Evolutionary conservation across 1,140 invertebrate species (phyloP).

Genomic region (Sipha flava): DNA sequence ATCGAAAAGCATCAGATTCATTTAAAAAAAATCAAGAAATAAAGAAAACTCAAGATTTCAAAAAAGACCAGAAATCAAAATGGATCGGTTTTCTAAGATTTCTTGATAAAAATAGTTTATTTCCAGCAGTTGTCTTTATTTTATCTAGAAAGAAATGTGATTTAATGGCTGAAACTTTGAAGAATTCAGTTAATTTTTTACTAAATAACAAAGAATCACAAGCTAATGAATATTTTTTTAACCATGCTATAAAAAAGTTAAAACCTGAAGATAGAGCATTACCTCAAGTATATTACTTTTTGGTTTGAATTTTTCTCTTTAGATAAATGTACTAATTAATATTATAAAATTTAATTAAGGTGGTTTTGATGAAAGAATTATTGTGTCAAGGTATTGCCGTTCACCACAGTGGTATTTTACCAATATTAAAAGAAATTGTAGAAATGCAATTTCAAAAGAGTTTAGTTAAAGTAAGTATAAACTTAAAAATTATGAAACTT

Average conservation of each 20-base stretch:
- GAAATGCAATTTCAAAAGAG: conserved; percentile 92
- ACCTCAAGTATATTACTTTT: conserved; percentile 63
- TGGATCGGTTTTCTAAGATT: conserved; percentile 23
- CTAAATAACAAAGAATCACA: conserved; percentile 75
- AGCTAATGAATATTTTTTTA: conserved; percentile 74
- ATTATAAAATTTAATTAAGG: conserved; percentile 41
- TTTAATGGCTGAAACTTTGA: conserved; percentile 62
- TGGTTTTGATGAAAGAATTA: conserved; percentile 63
- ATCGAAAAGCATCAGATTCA: conserved; percentile 32
- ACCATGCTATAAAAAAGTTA: conserved; percentile 68
- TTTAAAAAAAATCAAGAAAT: conserved; percentile 13
- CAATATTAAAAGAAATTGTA: conserved; percentile 95
- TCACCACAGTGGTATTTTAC: conserved; percentile 95
- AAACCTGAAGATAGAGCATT: conserved; percentile 77
- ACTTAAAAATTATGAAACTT: no score
- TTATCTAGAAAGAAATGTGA: conserved; percentile 83
- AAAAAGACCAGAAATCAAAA: conserved; percentile 34
- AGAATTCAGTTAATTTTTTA: conserved; percentile 58
- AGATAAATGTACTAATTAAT: not conserved
- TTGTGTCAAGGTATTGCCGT: conserved; percentile 86
- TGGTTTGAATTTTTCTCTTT: not conserved
- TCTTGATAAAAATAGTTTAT: conserved; percentile 65
- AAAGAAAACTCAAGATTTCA: conserved; percentile 13
- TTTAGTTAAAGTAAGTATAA: conserved; percentile 64
- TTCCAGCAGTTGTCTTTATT: conserved; percentile 90